Percentiles rank a stretch among this genome's conserved stretches.
These are phyloP conservation scores for Lasioglossum baleicum DNA, from an alignment of 1,140 invertebrate species.

Conservation along the genomic window DNA sequence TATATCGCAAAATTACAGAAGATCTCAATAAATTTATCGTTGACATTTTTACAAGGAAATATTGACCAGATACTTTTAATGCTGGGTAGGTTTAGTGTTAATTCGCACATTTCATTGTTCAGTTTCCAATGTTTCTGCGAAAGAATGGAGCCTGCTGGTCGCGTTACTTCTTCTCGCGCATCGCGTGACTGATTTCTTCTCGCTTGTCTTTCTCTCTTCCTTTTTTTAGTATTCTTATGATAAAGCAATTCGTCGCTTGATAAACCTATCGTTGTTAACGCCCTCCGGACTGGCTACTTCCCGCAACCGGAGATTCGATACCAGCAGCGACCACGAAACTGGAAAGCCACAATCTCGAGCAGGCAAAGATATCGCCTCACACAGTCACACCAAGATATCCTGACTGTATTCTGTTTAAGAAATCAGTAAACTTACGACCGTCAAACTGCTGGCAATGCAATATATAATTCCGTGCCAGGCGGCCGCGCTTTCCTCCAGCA, in stretches of 20 bases:
- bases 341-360: neutral
- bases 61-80: too few species aligned
- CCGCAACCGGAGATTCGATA: conserved; percentile 65
- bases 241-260: conserved; percentile 58
- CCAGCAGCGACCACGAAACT: conserved; percentile 36
- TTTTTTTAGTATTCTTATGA: conserved; percentile 44
- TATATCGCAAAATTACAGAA: too few species aligned
- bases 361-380: neutral
- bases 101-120: conserved; percentile 34
- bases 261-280: conserved; percentile 72
- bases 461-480: too few species aligned
- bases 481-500: too few species aligned
- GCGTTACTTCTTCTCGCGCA: conserved; percentile 1
- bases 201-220: neutral
- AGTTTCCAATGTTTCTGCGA: conserved; percentile 31
- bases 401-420: too few species aligned
- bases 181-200: neutral
- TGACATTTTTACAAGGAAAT: too few species aligned
- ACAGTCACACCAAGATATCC: neutral
- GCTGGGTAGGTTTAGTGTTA: too few species aligned
- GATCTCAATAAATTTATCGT: too few species aligned
- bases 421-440: too few species aligned
- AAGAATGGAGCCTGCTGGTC: conserved; percentile 21
- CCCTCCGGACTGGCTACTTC: conserved; percentile 67
- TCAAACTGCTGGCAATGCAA: too few species aligned